Evolutionary conservation across 2,888 invertebrate species (phyloP), one percentile per base, ranked within the genome.

Genomic region (Ormyrus pomaceus): DNA sequence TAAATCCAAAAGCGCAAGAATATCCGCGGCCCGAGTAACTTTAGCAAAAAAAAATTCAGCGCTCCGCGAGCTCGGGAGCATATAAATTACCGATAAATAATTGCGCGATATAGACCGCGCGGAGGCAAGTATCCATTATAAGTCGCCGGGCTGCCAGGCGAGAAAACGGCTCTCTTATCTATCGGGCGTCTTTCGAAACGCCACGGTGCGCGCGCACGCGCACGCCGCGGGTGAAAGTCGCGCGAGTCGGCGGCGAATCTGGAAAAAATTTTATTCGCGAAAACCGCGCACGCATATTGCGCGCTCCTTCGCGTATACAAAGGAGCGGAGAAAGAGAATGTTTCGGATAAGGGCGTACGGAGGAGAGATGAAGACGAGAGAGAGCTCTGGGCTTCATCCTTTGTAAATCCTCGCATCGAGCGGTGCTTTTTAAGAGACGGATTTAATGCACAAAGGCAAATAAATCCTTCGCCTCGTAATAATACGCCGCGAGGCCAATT

Each of bases 21-120:
- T n/a, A n/a, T 56, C 46, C 45, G 45, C 34, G 48, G 19, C 19
- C 19, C 1, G 19, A 19, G 19, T 19, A 19, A 19, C 19, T 19
- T 2, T 19, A 51, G 51, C 8, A 66, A 75, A 48, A 75, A 75
- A 58, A 13, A 50, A 11, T 48, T 6, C 11, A 10, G 9, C 13
- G 19, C 34, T 0, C 19, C 19, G 19, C 19, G 19, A n/a, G n/a
- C 19, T 19, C 51, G 45, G 10, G n/a, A 0, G 10, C 45, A 4
- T 10, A 73, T 61, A 78, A 78, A 73, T 73, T 46, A 68, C 56
- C 34, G 78, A 78, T 62, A 78, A 73, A 71, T 70, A 64, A 77
- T 50, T 45, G 56, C 10, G 50, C 62, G 77, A 68, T 58, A 71
- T 19, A 19, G 19, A 5, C 19, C 19, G 48, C 19, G 48, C 48